Evolutionary conservation across 2,888 invertebrate species (phyloP).

Genomic region (Aromia moschata): DNA sequence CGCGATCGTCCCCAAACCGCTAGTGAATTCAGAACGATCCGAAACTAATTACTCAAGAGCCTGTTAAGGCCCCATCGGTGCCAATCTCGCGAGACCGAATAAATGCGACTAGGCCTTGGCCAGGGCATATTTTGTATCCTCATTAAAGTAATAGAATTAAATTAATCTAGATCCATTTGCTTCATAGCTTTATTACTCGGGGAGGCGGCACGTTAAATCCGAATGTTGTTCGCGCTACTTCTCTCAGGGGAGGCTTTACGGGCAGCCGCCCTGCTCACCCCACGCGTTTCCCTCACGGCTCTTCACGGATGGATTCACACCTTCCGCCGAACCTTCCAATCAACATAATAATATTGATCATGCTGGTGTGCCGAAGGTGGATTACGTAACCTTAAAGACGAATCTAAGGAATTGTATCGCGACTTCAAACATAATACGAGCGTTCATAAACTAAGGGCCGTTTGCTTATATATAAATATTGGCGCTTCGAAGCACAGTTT

Average conservation of each 20-base stretch:
- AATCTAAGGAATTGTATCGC: too few species aligned
- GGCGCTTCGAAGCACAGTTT: too few species aligned
- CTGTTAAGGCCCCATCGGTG: constrained; percentile 45
- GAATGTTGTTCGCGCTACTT: constrained; percentile 60
- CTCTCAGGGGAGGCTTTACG: constrained; percentile 59
- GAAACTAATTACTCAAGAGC: constrained; percentile 51
- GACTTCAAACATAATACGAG: too few species aligned
- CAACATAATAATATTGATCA: constrained; percentile 27
- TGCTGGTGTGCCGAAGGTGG: too few species aligned
- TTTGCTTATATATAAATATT: too few species aligned
- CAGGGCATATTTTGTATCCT: constrained; percentile 64
- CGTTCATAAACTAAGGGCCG: too few species aligned
- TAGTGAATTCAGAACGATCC: constrained; percentile 45
- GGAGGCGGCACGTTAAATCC: constrained; percentile 59
- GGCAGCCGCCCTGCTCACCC: constrained; percentile 44
- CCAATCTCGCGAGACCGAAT: constrained; percentile 39
- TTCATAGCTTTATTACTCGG: constrained; percentile 58
- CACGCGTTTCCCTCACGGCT: constrained; percentile 25
- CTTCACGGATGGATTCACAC: constrained; percentile 49
- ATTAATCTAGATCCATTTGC: constrained; percentile 64
- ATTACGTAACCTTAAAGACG: too few species aligned
- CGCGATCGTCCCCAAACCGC: constrained; percentile 1
- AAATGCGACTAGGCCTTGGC: constrained; percentile 50
- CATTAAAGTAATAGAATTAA: constrained; percentile 69
- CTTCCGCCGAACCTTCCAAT: constrained; percentile 39